A percentile compares a stretch with the other conserved stretches of the same genome.
Evolutionary conservation across 2,888 invertebrate species (phyloP).

Genomic region (Adelognathus sp.): DNA sequence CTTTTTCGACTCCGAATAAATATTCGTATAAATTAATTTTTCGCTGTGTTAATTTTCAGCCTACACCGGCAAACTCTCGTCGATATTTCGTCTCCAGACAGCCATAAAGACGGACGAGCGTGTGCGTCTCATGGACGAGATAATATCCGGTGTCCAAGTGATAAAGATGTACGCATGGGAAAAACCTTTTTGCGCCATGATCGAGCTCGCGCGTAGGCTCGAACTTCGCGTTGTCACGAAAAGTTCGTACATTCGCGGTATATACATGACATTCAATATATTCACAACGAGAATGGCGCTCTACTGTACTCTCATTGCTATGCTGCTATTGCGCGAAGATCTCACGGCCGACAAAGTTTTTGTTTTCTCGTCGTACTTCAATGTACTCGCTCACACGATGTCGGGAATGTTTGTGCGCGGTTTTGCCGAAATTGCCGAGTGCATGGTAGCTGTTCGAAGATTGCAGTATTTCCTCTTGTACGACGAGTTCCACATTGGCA

Average conservation of each 20-base stretch:
- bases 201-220: conserved; percentile 83
- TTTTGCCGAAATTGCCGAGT: conserved; percentile 83
- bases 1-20: not conserved
- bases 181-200: conserved; percentile 86
- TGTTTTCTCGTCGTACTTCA: conserved; percentile 83
- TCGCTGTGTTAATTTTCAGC: conserved; percentile 72
- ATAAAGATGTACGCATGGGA: conserved; percentile 93
- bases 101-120: conserved; percentile 87
- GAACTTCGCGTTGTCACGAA: conserved; percentile 84
- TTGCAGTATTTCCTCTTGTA: conserved; percentile 79
- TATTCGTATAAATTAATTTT: not conserved
- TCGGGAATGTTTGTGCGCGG: conserved; percentile 84
- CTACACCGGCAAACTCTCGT: conserved; percentile 78
- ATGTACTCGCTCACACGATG: conserved; percentile 83
- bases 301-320: conserved; percentile 88
- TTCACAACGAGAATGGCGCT: conserved; percentile 92
- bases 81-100: conserved; percentile 82
- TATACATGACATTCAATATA: conserved; percentile 89
- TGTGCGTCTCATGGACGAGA: conserved; percentile 90
- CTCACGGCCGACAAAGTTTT: conserved; percentile 88
- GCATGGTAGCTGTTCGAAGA: conserved; percentile 82
- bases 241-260: conserved; percentile 85
- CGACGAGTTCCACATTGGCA: conserved; percentile 74
- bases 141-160: conserved; percentile 88
- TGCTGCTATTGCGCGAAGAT: conserved; percentile 85